Evolutionary conservation across 2,113 vertebrate species (phyloP).

Genomic region (Solea solea): DNA sequence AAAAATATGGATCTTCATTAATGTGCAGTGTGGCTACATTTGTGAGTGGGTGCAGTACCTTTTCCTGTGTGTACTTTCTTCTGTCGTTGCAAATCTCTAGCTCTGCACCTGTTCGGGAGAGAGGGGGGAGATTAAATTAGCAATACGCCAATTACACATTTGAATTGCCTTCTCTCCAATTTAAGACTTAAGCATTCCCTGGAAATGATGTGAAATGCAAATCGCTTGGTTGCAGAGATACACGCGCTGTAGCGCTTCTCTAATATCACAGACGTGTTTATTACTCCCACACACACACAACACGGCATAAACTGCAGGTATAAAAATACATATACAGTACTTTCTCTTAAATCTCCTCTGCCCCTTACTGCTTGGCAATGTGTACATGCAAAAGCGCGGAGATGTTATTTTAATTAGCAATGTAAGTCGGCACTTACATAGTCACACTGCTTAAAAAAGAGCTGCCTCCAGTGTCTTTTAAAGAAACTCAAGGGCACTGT

Average conservation of each 20-base stretch:
- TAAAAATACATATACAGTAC: background rate
- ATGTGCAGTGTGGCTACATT: slow-evolving; percentile 30
- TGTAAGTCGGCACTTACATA: slow-evolving; percentile 19
- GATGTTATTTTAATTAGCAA: slow-evolving; percentile 26
- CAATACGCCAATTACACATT: slow-evolving; percentile 48
- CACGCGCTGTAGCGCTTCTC: background rate
- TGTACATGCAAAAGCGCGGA: slow-evolving; percentile 5
- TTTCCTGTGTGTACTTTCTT: slow-evolving; percentile 47
- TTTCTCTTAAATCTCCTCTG: background rate
- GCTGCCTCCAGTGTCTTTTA: background rate
- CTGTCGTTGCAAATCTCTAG: slow-evolving; percentile 43
- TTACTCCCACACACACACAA: slow-evolving; percentile 27
- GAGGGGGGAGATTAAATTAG: slow-evolving; percentile 42
- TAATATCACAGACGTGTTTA: slow-evolving; percentile 22
- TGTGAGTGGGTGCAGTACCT: slow-evolving; percentile 51
- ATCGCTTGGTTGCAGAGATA: slow-evolving; percentile 14
- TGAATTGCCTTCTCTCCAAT: slow-evolving; percentile 23
- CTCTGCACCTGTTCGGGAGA: slow-evolving; percentile 54
- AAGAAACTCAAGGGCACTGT: slow-evolving; percentile 17
- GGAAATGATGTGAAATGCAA: slow-evolving; percentile 52
- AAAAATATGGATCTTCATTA: slow-evolving; percentile 60
- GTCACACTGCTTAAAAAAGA: slow-evolving; percentile 19
- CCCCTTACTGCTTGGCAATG: slow-evolving; percentile 9
- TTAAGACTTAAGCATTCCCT: slow-evolving; percentile 17
- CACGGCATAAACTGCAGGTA: slow-evolving; percentile 12